phyloP scores from a whole-genome alignment of 2,797 vertebrate genomes.

The Dromococcyx pavoninus region DNA sequence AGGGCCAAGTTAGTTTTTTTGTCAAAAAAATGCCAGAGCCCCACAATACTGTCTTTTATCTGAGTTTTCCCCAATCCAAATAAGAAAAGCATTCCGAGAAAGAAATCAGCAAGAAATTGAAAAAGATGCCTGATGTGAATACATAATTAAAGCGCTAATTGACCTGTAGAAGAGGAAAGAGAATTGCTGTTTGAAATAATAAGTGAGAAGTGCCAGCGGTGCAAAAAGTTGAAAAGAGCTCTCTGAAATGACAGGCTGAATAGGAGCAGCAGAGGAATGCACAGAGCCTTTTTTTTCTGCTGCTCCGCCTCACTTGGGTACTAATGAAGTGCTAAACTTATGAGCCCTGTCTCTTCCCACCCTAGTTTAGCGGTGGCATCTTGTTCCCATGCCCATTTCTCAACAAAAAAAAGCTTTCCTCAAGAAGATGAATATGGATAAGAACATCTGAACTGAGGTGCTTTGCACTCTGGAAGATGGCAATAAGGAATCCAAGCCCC shows the following conservation, averaged over 20 bases:
- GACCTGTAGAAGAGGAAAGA: background rate
- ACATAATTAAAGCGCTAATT: background rate
- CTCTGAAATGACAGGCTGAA: background rate
- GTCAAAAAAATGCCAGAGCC: background rate
- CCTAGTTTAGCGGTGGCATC: background rate
- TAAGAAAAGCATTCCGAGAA: background rate
- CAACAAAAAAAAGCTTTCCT: background rate
- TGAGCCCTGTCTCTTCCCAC: background rate
- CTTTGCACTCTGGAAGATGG: background rate
- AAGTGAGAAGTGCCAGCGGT: background rate
- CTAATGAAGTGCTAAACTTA: conserved; percentile 34
- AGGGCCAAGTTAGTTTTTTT: background rate
- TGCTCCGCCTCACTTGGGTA: background rate
- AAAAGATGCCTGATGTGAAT: background rate
- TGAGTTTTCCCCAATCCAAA: background rate
- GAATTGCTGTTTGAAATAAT: background rate
- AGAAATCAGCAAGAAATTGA: background rate
- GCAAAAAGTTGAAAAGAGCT: background rate
- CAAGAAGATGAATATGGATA: background rate
- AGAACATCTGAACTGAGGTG: background rate
- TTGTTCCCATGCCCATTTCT: background rate
- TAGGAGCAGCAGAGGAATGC: background rate
- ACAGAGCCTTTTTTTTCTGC: background rate
- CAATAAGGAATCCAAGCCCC: background rate
- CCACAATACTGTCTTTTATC: background rate